These are phyloP conservation scores for Acrossocheilus wenchowensis DNA, from an alignment of 2,797 vertebrate species.

Conservation along the genomic window DNA sequence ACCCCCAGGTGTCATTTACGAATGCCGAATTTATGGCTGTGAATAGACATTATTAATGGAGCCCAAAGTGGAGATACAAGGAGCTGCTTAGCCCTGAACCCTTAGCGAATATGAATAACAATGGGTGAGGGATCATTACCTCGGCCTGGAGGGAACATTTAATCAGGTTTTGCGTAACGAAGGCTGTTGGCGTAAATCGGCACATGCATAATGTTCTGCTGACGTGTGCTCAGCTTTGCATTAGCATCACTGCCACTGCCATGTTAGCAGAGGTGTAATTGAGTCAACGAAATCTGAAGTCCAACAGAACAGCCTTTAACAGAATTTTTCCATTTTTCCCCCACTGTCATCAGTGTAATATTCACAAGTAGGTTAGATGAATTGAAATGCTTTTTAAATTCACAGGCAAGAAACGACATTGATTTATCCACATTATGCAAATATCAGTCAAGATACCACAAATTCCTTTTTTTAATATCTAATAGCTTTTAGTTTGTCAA, in stretches of 20 bases:
- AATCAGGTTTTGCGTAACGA: conserved; percentile 80
- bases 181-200: conserved; percentile 76
- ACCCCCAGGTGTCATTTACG: conserved; percentile 68
- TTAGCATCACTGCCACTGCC: conserved; percentile 64
- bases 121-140: conserved; percentile 79
- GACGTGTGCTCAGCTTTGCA: conserved; percentile 69
- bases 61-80: conserved; percentile 66
- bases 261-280: conserved; percentile 65
- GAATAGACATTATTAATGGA: conserved; percentile 78
- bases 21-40: conserved; percentile 62
- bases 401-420: background rate
- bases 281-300: conserved; percentile 12
- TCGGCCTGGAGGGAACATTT: conserved; percentile 74
- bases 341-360: background rate
- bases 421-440: background rate
- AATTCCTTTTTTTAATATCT: background rate
- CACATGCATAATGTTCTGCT: conserved; percentile 72
- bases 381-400: background rate
- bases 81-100: conserved; percentile 72
- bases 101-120: conserved; percentile 76
- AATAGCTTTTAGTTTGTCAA: conserved; percentile 1
- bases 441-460: background rate
- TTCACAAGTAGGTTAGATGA: background rate
- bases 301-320: background rate
- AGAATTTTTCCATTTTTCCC: background rate